Evolutionary conservation across 2,797 vertebrate genomes (phyloP).

Genomic region (Fratercula arctica): DNA sequence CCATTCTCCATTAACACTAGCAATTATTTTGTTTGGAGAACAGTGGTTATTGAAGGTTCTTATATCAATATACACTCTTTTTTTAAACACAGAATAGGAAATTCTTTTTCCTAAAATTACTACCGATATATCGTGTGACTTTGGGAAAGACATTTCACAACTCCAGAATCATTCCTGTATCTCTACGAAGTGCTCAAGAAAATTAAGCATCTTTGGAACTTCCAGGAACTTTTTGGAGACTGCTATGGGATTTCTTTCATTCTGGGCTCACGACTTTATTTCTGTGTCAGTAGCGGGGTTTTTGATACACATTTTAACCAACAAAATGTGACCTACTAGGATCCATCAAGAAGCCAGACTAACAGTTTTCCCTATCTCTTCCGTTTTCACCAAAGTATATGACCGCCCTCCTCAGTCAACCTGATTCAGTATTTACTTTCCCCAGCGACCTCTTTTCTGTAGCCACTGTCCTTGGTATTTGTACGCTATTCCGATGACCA

Average conservation of each 20-base stretch:
- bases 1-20: not conserved
- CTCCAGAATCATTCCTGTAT: not conserved
- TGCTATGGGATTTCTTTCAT: not conserved
- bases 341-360: not conserved
- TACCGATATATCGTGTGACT: not conserved
- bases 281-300: not conserved
- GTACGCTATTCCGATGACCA: not conserved
- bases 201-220: not conserved
- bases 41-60: not conserved
- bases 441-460: not conserved
- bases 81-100: not conserved
- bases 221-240: not conserved
- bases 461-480: not conserved
- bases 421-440: not conserved
- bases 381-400: not conserved
- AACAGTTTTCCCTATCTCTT: not conserved
- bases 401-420: not conserved
- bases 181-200: not conserved
- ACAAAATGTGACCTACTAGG: not conserved
- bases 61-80: not conserved
- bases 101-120: not conserved
- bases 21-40: slow-evolving; percentile 1
- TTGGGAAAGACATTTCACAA: not conserved
- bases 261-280: not conserved
- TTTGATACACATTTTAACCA: not conserved